A percentile compares a stretch with the other conserved stretches of the same genome.
Evolutionary conservation across 2,888 invertebrate genomes (phyloP).

Genomic region (Pollenia angustigena): DNA sequence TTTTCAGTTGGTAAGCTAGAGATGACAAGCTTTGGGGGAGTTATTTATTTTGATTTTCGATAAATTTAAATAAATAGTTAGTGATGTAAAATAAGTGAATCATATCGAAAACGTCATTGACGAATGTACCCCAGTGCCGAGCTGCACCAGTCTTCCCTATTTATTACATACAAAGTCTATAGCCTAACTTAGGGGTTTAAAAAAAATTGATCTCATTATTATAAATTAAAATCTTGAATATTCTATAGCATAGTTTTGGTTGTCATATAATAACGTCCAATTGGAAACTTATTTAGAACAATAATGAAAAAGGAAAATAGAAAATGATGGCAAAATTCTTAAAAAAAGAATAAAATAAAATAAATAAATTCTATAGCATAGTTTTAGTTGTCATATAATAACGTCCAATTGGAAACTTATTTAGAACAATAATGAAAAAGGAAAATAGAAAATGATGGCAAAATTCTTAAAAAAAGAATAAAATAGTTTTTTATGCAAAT

Average conservation of each 20-base stretch:
- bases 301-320: not conserved
- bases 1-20: no score
- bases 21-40: no score
- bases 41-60: no score
- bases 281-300: constrained; percentile 22
- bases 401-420: constrained; percentile 24
- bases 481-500: no score
- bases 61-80: no score
- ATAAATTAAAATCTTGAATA: not conserved
- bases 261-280: not conserved
- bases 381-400: not conserved
- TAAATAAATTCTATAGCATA: constrained; percentile 5
- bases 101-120: no score
- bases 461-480: not conserved
- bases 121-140: no score
- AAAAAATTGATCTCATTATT: not conserved
- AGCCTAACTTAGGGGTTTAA: constrained; percentile 13
- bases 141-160: no score
- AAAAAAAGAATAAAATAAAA: no score
- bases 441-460: constrained; percentile 28
- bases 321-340: constrained; percentile 16
- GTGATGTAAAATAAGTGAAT: no score
- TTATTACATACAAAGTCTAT: not conserved
- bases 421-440: not conserved
- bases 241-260: constrained; percentile 14